Evolutionary conservation across 2,797 vertebrate species (phyloP), one percentile per base, ranked within the genome.

Genomic region (Sarcoramphus papa): DNA sequence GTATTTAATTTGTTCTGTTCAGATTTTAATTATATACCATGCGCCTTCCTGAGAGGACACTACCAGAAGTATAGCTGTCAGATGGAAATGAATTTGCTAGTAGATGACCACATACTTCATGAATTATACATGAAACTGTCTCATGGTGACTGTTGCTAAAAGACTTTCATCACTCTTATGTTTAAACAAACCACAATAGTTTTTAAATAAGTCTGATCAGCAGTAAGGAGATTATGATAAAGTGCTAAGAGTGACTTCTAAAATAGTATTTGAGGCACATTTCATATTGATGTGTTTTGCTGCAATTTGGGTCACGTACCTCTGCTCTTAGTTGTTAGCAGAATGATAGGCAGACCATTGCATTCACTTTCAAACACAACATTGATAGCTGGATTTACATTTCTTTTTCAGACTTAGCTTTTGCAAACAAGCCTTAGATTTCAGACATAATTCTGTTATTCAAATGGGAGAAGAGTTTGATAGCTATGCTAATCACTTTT

Each of bases 401-500:
- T 97, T 97, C 97, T 98, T 96, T 88, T 94, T 65, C 94, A 97
- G 96, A 94, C 96, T 78, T 90, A 90, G 94, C 96, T 96, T 97
- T 96, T 80, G 94, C 96, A 97, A 98, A 96, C 93, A 97, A 88
- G 97, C 94, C 93, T 96, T 97, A 98, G 97, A 98, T 97, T 98
- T 97, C 92, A 98, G 96, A 98, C 97, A 98, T 98, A 98, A 98
- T 98, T 98, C 98, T 98, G 98, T 98, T 98, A 98, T 98, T 98
- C 98, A 98, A 98, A 98, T 98, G 97, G 98, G 97, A 98, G 95
- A 98, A 97, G 98, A 98, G 97, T 98, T 98, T 98, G 98, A 98
- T 98, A 98, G 98, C 98, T 98, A 98, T 98, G 98, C 98, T 98
- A 98, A 98, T 98, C 98, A 98, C 98, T 98, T 98, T 98, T 98